Base-by-base conservation (phyloP, 1,140 invertebrate genomes). In the Cyclina sinensis region DNA sequence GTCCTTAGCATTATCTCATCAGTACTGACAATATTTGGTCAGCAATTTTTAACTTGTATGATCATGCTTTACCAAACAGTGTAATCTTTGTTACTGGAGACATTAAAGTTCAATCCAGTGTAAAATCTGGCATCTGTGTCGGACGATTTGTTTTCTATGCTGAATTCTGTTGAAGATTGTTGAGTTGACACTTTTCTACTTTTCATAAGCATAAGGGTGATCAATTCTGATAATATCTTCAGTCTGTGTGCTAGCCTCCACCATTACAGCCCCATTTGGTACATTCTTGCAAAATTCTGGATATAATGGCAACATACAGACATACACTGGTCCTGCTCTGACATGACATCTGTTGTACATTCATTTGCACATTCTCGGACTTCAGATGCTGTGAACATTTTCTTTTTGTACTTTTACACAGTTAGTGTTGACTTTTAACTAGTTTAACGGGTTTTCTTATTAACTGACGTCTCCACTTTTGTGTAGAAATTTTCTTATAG, bases 1-100 rank as follows among this genome's bases (percentile, higher is more conserved):
- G 39, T n/a, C n/a, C n/a, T n/a, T n/a, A n/a, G n/a, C 79, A 83
- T 86, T 93, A 43, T 43, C 43, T 43, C 43, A 43, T 43, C 43
- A 43, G 14, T 43, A 43, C 43, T 7, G 43, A 43, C 43, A 43
- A 43, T 43, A 43, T 43, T 43, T 43, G 43, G 14, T 43, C 43
- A 43, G 43, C 43, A 43, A 43, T 43, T 4, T 43, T 43, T 14
- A 43, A 43, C 4, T 43, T 43, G 43, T 43, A 43, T 43, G 43
- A 43, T 43, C 4, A 43, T 43, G 43, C 43, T 43, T 43, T 43
- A 43, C 43, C 43, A 14, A 4, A 43, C 43, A 88, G 39, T 91
- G 43, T 30, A 24, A 79, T 7, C 3, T 1, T 79, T 16, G 24
- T 11, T 21, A 57, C 21, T 30, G 24, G 14, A 27, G 32, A 27